These are phyloP conservation scores for Pterobdella sp. DNA, from an alignment of 2,888 invertebrate genomes.

Conservation along the genomic window DNA sequence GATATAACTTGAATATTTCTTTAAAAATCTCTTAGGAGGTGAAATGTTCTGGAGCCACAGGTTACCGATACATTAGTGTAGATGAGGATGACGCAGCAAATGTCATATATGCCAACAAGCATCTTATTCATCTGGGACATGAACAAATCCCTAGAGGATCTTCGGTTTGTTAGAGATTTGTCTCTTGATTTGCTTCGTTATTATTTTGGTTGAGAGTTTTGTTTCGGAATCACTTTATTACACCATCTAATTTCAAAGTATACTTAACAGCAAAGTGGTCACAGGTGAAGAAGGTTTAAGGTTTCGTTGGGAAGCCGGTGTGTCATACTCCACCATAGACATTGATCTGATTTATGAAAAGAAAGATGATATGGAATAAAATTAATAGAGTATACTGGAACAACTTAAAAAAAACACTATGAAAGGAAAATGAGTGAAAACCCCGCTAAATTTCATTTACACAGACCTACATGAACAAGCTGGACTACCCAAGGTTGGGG, in stretches of 20 bases:
- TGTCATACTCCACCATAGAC: conserved; percentile 51
- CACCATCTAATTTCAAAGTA: no score
- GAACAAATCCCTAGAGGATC: conserved; percentile 48
- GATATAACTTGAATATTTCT: no score
- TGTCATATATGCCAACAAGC: conserved; percentile 82
- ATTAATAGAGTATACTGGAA: no score
- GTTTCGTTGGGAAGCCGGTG: conserved; percentile 53
- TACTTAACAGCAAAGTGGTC: no score
- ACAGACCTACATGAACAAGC: conserved; percentile 70
- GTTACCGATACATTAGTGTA: conserved; percentile 80
- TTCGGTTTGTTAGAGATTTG: conserved; percentile 44
- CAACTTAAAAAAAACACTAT: neutral
- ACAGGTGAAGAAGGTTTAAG: conserved; percentile 50
- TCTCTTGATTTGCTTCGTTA: no score
- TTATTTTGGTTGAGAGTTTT: no score
- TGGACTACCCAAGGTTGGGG: conserved; percentile 71
- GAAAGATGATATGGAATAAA: no score
- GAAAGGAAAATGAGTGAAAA: neutral
- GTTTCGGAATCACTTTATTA: no score
- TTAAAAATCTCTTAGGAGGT: conserved; percentile 71
- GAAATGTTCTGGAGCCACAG: conserved; percentile 78
- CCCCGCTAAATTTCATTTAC: neutral
- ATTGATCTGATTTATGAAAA: conserved; percentile 58
- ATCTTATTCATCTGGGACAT: conserved; percentile 65
- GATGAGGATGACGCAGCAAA: conserved; percentile 83